Base-by-base conservation (phyloP, 2,113 vertebrate genomes). In the Gopherus flavomarginatus region DNA sequence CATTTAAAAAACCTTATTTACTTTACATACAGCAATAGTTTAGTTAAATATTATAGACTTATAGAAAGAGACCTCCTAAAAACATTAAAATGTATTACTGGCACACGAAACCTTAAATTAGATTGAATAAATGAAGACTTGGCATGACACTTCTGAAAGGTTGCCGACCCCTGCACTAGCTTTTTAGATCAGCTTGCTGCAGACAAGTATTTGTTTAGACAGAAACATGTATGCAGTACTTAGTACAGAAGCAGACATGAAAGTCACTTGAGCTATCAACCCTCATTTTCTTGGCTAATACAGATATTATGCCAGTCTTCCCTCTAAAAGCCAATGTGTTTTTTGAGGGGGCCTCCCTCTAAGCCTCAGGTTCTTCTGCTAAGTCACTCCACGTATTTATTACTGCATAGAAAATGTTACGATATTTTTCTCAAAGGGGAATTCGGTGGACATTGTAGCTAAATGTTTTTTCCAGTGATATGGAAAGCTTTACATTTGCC, bases 151-250 rank as follows among this genome's bases (percentile, higher is more conserved):
- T 49, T 49, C 47, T 49, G 47, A 49, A 49, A 49, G 47, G 10
- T 49, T 49, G 47, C 47, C 10, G 47, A 49, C 3, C 47, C 10
- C 47, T 49, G 47, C 94, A 93, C 92, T 95, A 93, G 93, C 85
- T 89, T 56, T 90, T 93, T 87, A 54, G 72, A 88, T 92, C 83
- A 85, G 56, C 85, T 88, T 84, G 3, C 81, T 85, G 87, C 89
- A 94, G 57, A 94, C 91, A 86, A 75, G 96, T 86, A 97, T 96
- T 92, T 62, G 95, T 95, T 93, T 88, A 91, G 90, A 89, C 94
- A 96, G 89, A 90, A 91, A 95, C 81, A 84, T 0, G 0, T 89
- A 88, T 95, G 57, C 89, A 87, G 95, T 92, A 83, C 90, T 95
- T 81, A 94, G 78, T 75, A 88, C 83, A 85, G 83, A 75, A 91